Evolutionary conservation across 2,888 invertebrate genomes (phyloP), one percentile per base, ranked within the genome.

Genomic region (Andrena camellia): DNA sequence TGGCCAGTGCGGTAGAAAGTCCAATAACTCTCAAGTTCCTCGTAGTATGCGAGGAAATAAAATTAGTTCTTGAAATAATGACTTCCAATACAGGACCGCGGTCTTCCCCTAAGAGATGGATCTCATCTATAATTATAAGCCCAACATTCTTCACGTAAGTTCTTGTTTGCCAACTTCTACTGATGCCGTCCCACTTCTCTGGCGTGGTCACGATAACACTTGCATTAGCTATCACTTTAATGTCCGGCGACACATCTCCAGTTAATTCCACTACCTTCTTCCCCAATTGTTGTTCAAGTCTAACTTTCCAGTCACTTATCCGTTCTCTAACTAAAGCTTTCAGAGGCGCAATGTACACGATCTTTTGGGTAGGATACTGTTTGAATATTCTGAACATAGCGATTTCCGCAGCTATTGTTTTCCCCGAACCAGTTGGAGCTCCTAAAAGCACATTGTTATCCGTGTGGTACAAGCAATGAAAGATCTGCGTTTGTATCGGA

Each of bases 141-240:
- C 97, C 97, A 0, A 99, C 99, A 90, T 98, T 96, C 76, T 96
- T 96, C 0, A 99, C 99, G 92, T 99, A 99, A 93, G 97, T 97
- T 88, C 99, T 96, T 0, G 98, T 99, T 93, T 99, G 99, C 99
- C 99, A 99, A 83, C 98, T 98, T 80, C 99, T 96, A 94, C 99
- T 99, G 91, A 99, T 98, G 72, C 99, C 99, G 94, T 99, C 99
- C 99, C 99, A 99, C 94, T 99, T 99, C 94, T 99, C 99, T 0
- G 99, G 99, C 0, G 99, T 99, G 0, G 99, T 99, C 0, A 99
- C 98, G 88, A 99, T 99, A 0, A 99, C 97, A 93, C 98, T 97
- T 0, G 99, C 97, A 69, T 94, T 96, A 0, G 96, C 96, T 78
- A 99, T 98, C 0, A 98, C 97, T 79, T 96, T 95, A 74, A 97